A percentile compares a stretch with the other conserved stretches of the same genome.
Evolutionary conservation across 2,113 vertebrate species (phyloP).

Genomic region (Cercopithecus mona): DNA sequence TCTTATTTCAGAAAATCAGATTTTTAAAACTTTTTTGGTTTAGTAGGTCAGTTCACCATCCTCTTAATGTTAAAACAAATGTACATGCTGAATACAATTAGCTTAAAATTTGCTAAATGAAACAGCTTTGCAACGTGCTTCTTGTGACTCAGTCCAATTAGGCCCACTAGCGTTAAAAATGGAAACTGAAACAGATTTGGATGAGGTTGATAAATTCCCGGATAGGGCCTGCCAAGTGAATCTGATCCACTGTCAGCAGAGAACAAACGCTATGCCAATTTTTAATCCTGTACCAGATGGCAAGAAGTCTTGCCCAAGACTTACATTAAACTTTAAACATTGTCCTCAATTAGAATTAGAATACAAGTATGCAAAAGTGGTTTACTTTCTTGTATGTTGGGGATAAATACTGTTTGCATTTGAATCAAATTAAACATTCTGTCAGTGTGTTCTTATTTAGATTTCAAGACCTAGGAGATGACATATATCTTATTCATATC

Average conservation of each 20-base stretch:
- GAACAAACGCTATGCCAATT: background rate
- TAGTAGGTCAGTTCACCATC: background rate
- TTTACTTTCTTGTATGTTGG: background rate
- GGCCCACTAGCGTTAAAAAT: constrained; percentile 11
- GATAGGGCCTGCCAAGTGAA: constrained; percentile 5
- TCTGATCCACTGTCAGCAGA: background rate
- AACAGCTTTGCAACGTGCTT: background rate
- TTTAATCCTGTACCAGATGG: constrained; percentile 11
- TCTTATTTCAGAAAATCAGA: background rate
- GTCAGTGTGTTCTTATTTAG: background rate
- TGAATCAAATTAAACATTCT: background rate
- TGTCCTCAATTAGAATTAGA: background rate
- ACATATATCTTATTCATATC: background rate
- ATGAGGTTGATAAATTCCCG: background rate
- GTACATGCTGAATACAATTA: background rate
- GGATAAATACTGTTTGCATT: background rate
- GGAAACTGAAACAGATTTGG: constrained; percentile 35
- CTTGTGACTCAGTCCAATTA: background rate
- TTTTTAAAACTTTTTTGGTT: background rate
- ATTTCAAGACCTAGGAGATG: constrained; percentile 6
- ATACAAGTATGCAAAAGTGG: background rate
- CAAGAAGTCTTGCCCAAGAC: background rate
- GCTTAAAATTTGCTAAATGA: background rate
- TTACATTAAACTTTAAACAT: background rate
- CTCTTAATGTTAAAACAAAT: background rate